Conservation (phyloP, 2,113 vertebrate genomes). For the Shinisaurus crocodilurus region DNA sequence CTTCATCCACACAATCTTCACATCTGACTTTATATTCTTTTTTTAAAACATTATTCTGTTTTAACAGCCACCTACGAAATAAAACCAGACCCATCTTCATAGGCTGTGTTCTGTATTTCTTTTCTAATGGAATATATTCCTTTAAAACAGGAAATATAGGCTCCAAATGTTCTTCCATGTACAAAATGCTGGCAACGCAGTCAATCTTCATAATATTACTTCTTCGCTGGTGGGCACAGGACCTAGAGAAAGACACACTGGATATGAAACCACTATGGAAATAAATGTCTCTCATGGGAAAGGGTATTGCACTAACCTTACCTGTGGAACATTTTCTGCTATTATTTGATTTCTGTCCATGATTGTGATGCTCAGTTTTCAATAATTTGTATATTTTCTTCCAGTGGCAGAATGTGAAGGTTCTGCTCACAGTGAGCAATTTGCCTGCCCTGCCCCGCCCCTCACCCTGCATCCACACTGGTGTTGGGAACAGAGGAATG, state of each 20-base stretch:
- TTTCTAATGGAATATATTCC: not conserved
- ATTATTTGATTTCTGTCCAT: not conserved
- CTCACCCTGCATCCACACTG: not conserved
- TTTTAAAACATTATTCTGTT: not conserved
- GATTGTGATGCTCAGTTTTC: not conserved
- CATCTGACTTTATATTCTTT: not conserved
- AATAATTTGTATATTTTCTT: not conserved
- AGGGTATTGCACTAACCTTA: not conserved
- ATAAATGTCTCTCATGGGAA: not conserved
- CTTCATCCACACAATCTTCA: not conserved
- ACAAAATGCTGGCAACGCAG: not conserved
- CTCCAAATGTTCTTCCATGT: not conserved
- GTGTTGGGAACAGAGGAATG: not conserved
- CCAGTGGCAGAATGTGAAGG: not conserved
- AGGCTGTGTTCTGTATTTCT: too few relatives aligned
- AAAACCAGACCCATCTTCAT: conserved; percentile 20
- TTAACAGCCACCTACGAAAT: not conserved
- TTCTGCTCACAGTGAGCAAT: too few relatives aligned
- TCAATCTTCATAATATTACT: not conserved
- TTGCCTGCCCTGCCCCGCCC: too few relatives aligned
- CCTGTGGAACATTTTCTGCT: not conserved
- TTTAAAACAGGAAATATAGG: not conserved
- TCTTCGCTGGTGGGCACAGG: not conserved
- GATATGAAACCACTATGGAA: not conserved
- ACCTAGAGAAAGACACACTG: not conserved